Evolutionary conservation across 2,888 invertebrate genomes (phyloP).

Genomic region (Epistrophella euchroma): DNA sequence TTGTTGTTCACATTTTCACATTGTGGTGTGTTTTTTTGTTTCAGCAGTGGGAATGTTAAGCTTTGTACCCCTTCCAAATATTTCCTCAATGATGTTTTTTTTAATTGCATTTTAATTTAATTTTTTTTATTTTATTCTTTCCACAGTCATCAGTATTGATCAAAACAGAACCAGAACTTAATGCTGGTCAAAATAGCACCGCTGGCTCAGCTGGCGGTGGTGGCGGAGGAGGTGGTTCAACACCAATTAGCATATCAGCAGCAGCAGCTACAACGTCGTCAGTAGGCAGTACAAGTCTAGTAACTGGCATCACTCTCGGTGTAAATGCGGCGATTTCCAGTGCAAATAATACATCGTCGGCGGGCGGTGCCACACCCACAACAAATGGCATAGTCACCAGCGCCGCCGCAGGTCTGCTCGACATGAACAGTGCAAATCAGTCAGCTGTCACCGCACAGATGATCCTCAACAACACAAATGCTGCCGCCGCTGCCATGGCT

Average conservation of each 20-base stretch:
- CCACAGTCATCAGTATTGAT: conserved; percentile 83
- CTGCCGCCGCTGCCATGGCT: conserved; percentile 77
- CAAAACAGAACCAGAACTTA: conserved; percentile 86
- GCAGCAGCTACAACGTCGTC: conserved; percentile 70
- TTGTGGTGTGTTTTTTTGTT: conserved; percentile 54
- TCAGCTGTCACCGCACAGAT: conserved; percentile 71
- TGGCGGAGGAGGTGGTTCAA: conserved; percentile 79
- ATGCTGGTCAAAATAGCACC: conserved; percentile 78
- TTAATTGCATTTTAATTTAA: background rate
- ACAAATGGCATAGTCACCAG: conserved; percentile 72
- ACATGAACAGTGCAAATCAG: conserved; percentile 73
- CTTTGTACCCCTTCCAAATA: conserved; percentile 33
- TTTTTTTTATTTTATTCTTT: conserved; percentile 34
- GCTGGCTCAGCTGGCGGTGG: conserved; percentile 82
- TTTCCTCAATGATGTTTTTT: background rate
- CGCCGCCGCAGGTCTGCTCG: conserved; percentile 64
- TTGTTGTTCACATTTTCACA: conserved; percentile 66
- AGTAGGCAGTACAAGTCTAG: conserved; percentile 71
- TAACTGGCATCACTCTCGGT: conserved; percentile 68
- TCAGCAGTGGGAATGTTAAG: conserved; percentile 67
- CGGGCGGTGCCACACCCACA: conserved; percentile 74
- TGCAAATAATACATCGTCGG: conserved; percentile 72
- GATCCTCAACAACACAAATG: conserved; percentile 70
- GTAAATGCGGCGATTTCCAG: conserved; percentile 71
- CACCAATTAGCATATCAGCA: conserved; percentile 76